Evolutionary conservation across 2,113 vertebrate genomes (phyloP), one percentile per base, ranked within the genome.

Genomic region (Oreochromis aureus): DNA sequence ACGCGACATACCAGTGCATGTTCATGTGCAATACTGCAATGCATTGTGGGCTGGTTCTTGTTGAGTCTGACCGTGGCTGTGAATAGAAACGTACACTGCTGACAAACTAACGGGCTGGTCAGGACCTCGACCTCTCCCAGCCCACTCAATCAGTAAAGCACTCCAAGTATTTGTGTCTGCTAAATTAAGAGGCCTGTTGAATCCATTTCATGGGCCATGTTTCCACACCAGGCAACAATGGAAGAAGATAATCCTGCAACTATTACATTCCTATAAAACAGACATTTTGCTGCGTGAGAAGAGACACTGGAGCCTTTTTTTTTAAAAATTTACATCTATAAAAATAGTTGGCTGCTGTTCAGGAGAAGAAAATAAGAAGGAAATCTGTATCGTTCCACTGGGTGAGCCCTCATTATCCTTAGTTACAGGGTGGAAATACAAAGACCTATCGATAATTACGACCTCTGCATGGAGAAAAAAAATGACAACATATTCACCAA

Each of bases 71-170:
- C 15, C 7, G 3, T 7, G 18, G n/a, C 5, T 11, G 16, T 4
- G n/a, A 34, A 82, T 18, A 36, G 10, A 82, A n/a, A 79, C 34
- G 18, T 27, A 34, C 48, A n/a, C 6, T 53, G 22, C 11, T 3
- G 85, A 41, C 41, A 7, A 32, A 39, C 36, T 15, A 41, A 44
- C 59, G 22, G 2, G 48, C 19, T 18, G 36, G 53, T 82, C n/a
- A n/a, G 54, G 46, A 76, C 80, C 55, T 84, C 24, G 44, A 63
- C 44, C 80, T 89, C 61, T 5, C 69, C 41, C 32, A 76, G 51
- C 55, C 54, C 83, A 80, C 82, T 86, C 76, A 83, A 87, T 81
- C 78, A 87, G 80, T 84, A 16, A 85, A 56, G 48, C 71, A 34
- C 32, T 46, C 22, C 8, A 41, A 63, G 56, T 58, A 58, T 84